phyloP scores from a whole-genome alignment of 2,888 invertebrate genomes.

The Acanthoscelides obtectus region DNA sequence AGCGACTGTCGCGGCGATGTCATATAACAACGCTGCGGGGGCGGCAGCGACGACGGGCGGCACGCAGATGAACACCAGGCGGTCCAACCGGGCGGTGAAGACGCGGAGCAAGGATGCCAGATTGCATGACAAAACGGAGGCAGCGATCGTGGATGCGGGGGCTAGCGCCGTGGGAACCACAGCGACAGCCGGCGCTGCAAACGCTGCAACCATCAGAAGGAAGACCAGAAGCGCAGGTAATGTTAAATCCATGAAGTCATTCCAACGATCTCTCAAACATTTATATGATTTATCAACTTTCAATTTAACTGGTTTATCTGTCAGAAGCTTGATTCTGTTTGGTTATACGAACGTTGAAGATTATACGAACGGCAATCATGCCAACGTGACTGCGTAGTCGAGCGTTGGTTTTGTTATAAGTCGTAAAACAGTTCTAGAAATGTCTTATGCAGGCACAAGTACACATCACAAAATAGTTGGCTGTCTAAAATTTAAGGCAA shows the following conservation, averaged over 20 bases:
- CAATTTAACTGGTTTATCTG: no score
- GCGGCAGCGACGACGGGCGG: conserved; percentile 18
- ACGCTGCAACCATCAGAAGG: conserved; percentile 46
- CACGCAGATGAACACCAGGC: conserved; percentile 36
- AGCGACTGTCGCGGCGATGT: conserved; percentile 15
- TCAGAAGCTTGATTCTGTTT: no score
- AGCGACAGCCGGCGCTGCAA: conserved; percentile 23
- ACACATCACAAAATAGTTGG: no score
- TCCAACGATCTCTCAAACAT: no score
- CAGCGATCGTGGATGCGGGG: conserved; percentile 18
- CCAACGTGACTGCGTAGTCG: no score
- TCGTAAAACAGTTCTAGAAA: no score
- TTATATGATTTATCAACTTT: no score
- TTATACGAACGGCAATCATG: no score
- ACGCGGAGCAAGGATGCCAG: conserved; percentile 42
- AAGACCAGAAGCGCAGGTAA: conserved; percentile 71
- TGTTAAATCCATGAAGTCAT: conserved; percentile 21
- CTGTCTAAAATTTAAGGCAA: no score
- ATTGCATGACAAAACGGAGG: conserved; percentile 20
- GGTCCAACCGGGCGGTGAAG: conserved; percentile 43
- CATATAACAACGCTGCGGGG: conserved; percentile 19
- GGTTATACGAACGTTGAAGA: no score
- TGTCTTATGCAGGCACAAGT: no score
- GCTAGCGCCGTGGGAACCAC: neutral
- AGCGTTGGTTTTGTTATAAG: no score